phyloP scores from a whole-genome alignment of 2,113 vertebrate species.

The Nibea coibor region DNA sequence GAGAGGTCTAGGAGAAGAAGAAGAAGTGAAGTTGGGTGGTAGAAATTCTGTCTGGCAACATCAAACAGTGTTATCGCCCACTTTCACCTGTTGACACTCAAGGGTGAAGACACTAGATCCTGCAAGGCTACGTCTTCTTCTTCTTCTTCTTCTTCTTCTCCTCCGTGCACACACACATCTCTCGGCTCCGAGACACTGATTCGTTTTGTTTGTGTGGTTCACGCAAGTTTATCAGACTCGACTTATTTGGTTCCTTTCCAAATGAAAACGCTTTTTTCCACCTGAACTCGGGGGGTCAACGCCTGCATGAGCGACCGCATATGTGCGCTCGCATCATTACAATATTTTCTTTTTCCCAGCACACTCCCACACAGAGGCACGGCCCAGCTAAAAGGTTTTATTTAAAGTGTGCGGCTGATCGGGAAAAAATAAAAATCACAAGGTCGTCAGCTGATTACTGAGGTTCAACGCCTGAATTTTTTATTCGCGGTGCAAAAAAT shows the following conservation, averaged over 20 bases:
- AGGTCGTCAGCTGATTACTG: constrained; percentile 65
- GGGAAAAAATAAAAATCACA: constrained; percentile 7
- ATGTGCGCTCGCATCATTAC: constrained; percentile 38
- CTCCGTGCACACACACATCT: constrained; percentile 1
- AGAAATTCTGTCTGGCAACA: constrained; percentile 91
- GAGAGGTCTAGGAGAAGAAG: constrained; percentile 91
- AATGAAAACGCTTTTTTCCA: constrained; percentile 46
- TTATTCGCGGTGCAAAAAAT: constrained; percentile 33
- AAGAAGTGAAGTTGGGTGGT: constrained; percentile 93
- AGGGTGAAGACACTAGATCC: constrained; percentile 79
- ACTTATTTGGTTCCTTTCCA: constrained; percentile 59
- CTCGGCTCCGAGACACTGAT: not conserved
- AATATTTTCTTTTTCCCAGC: constrained; percentile 32
- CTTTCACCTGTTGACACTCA: constrained; percentile 91
- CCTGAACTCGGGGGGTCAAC: constrained; percentile 65
- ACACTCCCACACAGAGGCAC: constrained; percentile 67
- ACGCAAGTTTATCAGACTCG: constrained; percentile 23
- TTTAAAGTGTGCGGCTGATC: constrained; percentile 30
- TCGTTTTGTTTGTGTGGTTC: constrained; percentile 33
- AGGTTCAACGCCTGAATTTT: constrained; percentile 58
- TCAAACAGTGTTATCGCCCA: constrained; percentile 90
- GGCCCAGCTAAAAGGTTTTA: constrained; percentile 26
- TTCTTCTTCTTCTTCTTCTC: constrained; percentile 13
- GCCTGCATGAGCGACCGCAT: not conserved
- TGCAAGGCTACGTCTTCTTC: constrained; percentile 22